Conservation (phyloP, 2,888 invertebrate species). For the Geophilus truncorum region DNA sequence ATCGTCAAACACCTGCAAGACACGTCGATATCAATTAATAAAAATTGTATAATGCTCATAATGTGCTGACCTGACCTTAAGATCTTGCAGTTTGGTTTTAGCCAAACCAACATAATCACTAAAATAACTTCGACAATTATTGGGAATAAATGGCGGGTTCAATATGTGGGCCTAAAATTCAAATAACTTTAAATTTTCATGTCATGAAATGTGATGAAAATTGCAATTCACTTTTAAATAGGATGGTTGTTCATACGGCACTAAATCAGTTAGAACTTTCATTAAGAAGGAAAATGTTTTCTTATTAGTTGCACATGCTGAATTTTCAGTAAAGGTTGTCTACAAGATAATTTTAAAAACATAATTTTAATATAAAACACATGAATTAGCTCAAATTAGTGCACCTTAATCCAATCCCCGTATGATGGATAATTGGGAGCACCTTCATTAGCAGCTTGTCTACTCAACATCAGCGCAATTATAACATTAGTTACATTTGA, state of each 20-base stretch:
- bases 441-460: not conserved
- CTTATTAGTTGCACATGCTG: not conserved
- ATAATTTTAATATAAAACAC: not conserved
- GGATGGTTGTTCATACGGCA: not conserved
- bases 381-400: not conserved
- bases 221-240: not conserved
- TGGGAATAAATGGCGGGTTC: not conserved
- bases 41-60: too few species aligned
- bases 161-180: not conserved
- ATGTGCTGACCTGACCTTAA: not conserved
- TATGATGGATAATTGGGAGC: not conserved
- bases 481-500: not conserved
- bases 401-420: not conserved
- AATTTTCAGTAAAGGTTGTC: not conserved
- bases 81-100: not conserved
- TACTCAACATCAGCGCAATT: not conserved
- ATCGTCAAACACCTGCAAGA: not conserved
- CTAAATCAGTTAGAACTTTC: not conserved
- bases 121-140: not conserved
- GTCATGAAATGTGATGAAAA: not conserved
- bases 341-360: not conserved
- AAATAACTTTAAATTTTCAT: not conserved
- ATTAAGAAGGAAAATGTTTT: not conserved
- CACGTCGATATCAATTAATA: too few species aligned
- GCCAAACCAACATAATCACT: not conserved